Conservation (phyloP, 2,113 vertebrate genomes). For the Andinoacara biseriatus region DNA sequence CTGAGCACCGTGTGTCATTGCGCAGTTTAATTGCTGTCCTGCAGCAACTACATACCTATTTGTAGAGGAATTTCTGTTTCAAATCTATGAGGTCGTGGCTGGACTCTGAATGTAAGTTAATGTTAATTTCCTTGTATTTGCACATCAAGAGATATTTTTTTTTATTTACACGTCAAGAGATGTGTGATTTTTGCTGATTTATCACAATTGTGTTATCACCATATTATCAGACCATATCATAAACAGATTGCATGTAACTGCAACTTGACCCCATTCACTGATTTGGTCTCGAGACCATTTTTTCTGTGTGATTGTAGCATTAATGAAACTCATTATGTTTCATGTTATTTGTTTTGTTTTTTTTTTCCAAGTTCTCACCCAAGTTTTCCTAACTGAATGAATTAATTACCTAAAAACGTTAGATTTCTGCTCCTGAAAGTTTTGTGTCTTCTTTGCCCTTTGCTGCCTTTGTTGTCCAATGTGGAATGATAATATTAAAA, state of each 20-base stretch:
- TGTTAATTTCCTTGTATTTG: background rate
- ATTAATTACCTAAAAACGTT: background rate
- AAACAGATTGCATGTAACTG: background rate
- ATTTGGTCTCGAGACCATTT: background rate
- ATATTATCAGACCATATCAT: background rate
- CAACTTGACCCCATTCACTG: background rate
- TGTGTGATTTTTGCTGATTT: background rate
- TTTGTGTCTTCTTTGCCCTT: constrained; percentile 54
- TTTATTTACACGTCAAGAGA: background rate
- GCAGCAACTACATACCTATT: background rate
- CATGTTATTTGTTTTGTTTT: background rate
- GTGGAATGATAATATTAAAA: constrained; percentile 63
- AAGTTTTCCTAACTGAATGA: background rate
- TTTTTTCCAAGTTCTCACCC: background rate
- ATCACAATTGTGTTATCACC: background rate
- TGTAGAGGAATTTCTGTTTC: rapidly evolving
- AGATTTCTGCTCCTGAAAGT: constrained; percentile 24
- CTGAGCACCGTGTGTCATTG: background rate
- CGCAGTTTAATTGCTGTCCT: background rate
- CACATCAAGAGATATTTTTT: background rate
- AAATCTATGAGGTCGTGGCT: background rate
- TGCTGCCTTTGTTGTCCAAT: constrained; percentile 67
- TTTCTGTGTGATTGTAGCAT: background rate
- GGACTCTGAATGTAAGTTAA: background rate
- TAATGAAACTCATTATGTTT: background rate